phyloP scores from a whole-genome alignment of 2,797 vertebrate species.

The Bryconaethiops microstoma region DNA sequence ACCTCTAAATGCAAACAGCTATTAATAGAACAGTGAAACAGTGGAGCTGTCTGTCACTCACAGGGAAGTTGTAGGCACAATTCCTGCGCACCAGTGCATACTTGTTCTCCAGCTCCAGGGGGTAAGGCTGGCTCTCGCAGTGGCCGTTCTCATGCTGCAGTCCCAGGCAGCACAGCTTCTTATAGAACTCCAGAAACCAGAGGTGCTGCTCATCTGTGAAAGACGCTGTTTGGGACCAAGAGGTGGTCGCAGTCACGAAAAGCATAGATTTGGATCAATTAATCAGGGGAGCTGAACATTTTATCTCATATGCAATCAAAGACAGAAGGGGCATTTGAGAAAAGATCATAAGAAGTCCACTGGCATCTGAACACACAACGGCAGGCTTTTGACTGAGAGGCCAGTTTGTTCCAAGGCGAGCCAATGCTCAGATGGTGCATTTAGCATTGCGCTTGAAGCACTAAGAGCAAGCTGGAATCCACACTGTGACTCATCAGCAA shows the following conservation, averaged over 20 bases:
- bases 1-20: neutral
- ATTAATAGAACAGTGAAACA: neutral
- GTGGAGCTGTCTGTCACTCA: conserved; percentile 65
- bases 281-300: neutral
- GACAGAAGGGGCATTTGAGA: conserved; percentile 8
- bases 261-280: neutral
- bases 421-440: neutral
- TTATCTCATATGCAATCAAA: neutral
- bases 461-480: neutral
- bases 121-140: conserved; percentile 82
- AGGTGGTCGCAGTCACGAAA: neutral
- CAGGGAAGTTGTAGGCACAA: conserved; percentile 95
- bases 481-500: neutral
- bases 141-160: conserved; percentile 88
- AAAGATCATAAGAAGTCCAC: neutral
- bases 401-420: neutral
- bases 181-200: conserved; percentile 90
- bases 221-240: conserved; percentile 74
- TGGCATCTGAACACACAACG: conserved; percentile 8
- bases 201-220: conserved; percentile 91
- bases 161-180: conserved; percentile 87
- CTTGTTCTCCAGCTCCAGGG: conserved; percentile 85
- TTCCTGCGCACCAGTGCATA: conserved; percentile 88
- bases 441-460: conserved; percentile 1
- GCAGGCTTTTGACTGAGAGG: conserved; percentile 13